Evolutionary conservation across 2,797 vertebrate species (phyloP).

Genomic region (Sebastes iracundus): DNA sequence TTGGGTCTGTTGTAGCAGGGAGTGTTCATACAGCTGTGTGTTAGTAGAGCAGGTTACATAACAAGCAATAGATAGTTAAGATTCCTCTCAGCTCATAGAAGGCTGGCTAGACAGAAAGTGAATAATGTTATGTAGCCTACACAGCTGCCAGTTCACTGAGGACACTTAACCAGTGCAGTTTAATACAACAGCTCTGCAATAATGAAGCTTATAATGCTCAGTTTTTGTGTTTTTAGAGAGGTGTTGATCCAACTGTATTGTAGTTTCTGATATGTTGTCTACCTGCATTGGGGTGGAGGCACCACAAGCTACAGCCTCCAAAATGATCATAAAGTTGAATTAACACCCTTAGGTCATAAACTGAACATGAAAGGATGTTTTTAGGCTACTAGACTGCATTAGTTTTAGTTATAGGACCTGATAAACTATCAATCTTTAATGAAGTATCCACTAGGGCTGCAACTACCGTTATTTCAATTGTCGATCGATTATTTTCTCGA

Average conservation of each 20-base stretch:
- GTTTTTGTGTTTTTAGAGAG: background rate
- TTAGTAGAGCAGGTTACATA: constrained; percentile 55
- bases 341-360: background rate
- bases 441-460: no score
- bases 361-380: background rate
- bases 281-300: fast-evolving
- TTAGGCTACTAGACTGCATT: background rate
- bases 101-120: constrained; percentile 24
- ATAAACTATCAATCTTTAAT: background rate
- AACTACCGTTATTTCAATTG: no score
- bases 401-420: background rate
- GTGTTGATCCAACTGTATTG: background rate
- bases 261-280: background rate
- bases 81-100: constrained; percentile 45
- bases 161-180: no score
- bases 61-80: constrained; percentile 39
- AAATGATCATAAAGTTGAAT: background rate
- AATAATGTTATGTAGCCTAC: background rate
- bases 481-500: no score
- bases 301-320: background rate
- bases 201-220: background rate
- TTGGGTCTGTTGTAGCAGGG: background rate
- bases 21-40: background rate
- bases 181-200: no score
- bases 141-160: background rate